Percentiles rank a stretch among this genome's conserved stretches.
These are phyloP conservation scores for Philopedon plagiatum DNA, from an alignment of 2,888 invertebrate species.

Conservation along the genomic window DNA sequence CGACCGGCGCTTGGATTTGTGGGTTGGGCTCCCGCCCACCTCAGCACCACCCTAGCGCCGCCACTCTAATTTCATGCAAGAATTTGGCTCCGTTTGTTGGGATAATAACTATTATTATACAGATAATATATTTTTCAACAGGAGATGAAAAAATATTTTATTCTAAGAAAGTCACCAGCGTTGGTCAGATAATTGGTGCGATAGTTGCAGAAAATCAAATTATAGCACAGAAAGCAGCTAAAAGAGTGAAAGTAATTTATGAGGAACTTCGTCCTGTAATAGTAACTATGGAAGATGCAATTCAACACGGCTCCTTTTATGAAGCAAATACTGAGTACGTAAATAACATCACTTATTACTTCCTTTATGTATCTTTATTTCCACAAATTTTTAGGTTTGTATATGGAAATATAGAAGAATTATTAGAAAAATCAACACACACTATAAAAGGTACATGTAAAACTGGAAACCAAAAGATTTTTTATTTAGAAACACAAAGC, in stretches of 20 bases:
- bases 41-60: no score
- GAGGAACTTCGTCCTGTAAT: constrained; percentile 86
- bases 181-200: constrained; percentile 74
- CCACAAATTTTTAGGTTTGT: background rate
- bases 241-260: constrained; percentile 82
- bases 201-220: constrained; percentile 84
- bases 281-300: constrained; percentile 91
- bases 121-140: constrained; percentile 72
- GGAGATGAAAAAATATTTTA: constrained; percentile 93
- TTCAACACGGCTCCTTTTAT: constrained; percentile 80
- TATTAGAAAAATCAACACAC: constrained; percentile 73
- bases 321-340: background rate
- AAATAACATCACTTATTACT: no score
- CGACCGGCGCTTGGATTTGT: no score
- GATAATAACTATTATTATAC: no score
- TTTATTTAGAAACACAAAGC: constrained; percentile 92
- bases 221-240: constrained; percentile 87
- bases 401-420: background rate
- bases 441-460: constrained; percentile 83
- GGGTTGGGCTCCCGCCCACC: no score
- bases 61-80: no score
- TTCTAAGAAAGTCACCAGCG: constrained; percentile 80
- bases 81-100: no score
- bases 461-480: constrained; percentile 95
- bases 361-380: no score